Base-by-base conservation (phyloP, 1,140 invertebrate species). In the Sminthurides bifidus region DNA sequence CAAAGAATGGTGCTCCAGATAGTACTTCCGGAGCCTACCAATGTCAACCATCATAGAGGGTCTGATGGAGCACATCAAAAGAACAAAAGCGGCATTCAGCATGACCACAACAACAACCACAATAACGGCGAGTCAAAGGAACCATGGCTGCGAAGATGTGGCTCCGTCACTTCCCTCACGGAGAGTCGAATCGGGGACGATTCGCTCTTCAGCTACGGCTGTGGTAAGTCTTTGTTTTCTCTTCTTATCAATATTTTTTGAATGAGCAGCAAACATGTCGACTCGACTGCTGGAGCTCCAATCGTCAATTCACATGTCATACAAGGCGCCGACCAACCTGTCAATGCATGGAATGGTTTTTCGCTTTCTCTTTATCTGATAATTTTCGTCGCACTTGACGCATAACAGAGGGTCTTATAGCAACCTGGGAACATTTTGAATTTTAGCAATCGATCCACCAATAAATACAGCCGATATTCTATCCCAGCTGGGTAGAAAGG, bases 1-100 rank as follows among this genome's bases (percentile, higher is more conserved):
- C 33, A 26, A 43, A 64, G 44, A 52, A 66, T 66, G 64, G 64
- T 66, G 31, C 56, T 66, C 14, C 64, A 66, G 59, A 60, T 66
- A 66, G 62, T 62, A 12, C 56, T 66, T 31, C 64, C 64, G n/a
- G 58, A 63, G 33, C 64, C 64, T 23, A 55, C 53, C 51, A 44
- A 65, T 58, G 58, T 52, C 31, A 63, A 59, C 52, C 52, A 54
- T 48, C 51, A 51, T 38, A 27, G 55, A 31, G 50, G 27, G 31
- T 56, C 43, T 35, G 35, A 54, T 33, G 43, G 38, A 26, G 48
- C 35, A 17, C n/a, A 33, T n/a, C 40, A 40, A 15, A 33, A 59
- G 24, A 23, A 49, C 38, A n/a, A 46, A 56, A 3, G 21, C 45
- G 4, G 35, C n/a, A 19, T 26, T 44, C 26, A 26, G 17, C 12